Percentiles rank a stretch among this genome's conserved stretches.
These are phyloP conservation scores for Liodrosophila aerea DNA, from an alignment of 2,888 invertebrate species.

Conservation along the genomic window DNA sequence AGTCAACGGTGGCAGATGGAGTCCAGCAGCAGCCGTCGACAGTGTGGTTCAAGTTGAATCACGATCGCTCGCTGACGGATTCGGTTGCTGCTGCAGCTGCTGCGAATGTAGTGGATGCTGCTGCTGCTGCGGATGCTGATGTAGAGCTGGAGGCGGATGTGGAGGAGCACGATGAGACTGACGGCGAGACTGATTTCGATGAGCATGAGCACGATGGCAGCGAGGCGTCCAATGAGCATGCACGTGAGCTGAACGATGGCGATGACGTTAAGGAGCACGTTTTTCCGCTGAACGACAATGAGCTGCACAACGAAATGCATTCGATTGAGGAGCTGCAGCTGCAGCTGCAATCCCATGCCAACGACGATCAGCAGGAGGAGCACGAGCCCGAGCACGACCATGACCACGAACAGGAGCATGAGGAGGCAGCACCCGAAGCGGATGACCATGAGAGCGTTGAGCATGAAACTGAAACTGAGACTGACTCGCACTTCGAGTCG, in stretches of 20 bases:
- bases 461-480: constrained; percentile 49
- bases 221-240: constrained; percentile 62
- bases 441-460: constrained; percentile 45
- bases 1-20: constrained; percentile 45
- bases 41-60: constrained; percentile 77
- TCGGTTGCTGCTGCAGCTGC: constrained; percentile 4
- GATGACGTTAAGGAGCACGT: constrained; percentile 73
- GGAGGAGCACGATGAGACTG: constrained; percentile 43
- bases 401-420: constrained; percentile 27
- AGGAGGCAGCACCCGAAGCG: constrained; percentile 37
- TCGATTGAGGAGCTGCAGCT: constrained; percentile 68
- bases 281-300: constrained; percentile 66
- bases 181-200: constrained; percentile 37
- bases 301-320: constrained; percentile 68
- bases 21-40: constrained; percentile 76
- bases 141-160: constrained; percentile 59
- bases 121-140: constrained; percentile 52
- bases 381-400: constrained; percentile 1
- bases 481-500: constrained; percentile 38
- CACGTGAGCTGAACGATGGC: constrained; percentile 62
- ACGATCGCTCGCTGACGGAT: constrained; percentile 69
- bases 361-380: constrained; percentile 42
- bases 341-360: constrained; percentile 56
- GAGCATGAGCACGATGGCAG: constrained; percentile 43
- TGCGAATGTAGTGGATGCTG: constrained; percentile 22